Evolutionary conservation across 1,140 invertebrate genomes (phyloP).

Genomic region (Polypedilum pembai): DNA sequence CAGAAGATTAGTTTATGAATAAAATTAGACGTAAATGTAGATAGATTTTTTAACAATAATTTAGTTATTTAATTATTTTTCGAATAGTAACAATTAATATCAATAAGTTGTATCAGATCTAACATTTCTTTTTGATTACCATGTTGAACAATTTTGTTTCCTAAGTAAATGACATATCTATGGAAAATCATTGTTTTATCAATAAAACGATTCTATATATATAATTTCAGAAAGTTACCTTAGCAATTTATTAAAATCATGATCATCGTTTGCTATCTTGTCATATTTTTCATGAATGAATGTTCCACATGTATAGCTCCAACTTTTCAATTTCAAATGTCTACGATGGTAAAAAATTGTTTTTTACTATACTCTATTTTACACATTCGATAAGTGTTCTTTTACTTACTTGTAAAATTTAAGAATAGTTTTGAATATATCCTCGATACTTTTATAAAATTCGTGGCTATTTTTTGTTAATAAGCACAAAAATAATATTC

Average conservation of each 20-base stretch:
- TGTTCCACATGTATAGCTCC: slow-evolving; percentile 31
- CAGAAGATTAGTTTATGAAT: no score
- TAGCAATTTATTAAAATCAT: slow-evolving; percentile 41
- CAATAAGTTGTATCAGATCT: slow-evolving; percentile 40
- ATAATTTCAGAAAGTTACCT: slow-evolving; percentile 35
- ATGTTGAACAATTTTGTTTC: slow-evolving; percentile 38
- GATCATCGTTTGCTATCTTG: slow-evolving; percentile 37
- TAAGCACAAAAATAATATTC: slow-evolving; percentile 60
- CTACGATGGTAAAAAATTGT: background rate
- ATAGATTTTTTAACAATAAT: no score
- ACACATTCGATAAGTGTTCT: background rate
- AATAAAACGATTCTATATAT: no score
- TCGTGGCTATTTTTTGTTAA: slow-evolving; percentile 58
- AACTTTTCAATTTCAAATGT: background rate
- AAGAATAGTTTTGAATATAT: slow-evolving; percentile 60
- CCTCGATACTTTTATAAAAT: slow-evolving; percentile 55
- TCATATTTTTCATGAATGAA: slow-evolving; percentile 35
- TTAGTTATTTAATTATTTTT: background rate
- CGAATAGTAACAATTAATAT: slow-evolving; percentile 40
- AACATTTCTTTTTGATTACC: slow-evolving; percentile 42
- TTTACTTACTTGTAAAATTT: slow-evolving; percentile 56
- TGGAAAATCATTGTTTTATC: no score
- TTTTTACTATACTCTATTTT: background rate
- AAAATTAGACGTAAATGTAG: no score
- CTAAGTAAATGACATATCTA: slow-evolving; percentile 34